Base-by-base conservation (phyloP, 2,113 vertebrate species). In the Nothocercus nigrocapillus region DNA sequence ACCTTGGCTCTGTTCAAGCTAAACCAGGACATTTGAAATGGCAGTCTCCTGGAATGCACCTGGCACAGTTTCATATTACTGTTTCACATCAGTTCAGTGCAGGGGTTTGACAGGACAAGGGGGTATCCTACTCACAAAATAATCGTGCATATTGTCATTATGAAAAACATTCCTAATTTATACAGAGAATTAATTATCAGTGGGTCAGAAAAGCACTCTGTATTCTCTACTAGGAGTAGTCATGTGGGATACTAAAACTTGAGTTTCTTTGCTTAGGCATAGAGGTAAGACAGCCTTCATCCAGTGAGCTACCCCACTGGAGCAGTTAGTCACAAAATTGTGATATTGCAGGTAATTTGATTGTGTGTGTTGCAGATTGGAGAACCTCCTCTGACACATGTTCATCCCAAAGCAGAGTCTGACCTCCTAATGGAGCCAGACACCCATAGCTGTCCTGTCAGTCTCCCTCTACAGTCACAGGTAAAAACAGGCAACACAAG, bases 401-500 rank as follows among this genome's bases (percentile, higher is more conserved):
- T 42, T 67, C n/a, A 9, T 56, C 45, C 34, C 54, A n/a, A 62
- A 61, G 9, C 32, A 8, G 32, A 78, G 28, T 16, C 54, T 18
- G 22, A 20, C 27, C 28, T 27, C 53, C 73, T 67, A 18, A 2
- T 19, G 28, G n/a, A 79, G 25, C 27, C 4, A 53, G 53, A 40
- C 4, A 61, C 2, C 38, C 3, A 1, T 56, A 42, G 8, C 61
- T 2, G 0, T 10, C 38, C 16, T 92, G 19, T 13, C 40, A 47
- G 13, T 13, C 17, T 67, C 11, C 28, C 13, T 25, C 22, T 25
- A 12, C 5, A 13, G 22, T 30, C 28, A 27, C 7, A 30, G 25
- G 11, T 28, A 20, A 79, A 78, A 83, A 54, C 7, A 32, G 11
- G 6, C 7, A 5, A 7, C 34, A 56, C 21, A 27, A 17, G 30